phyloP scores from a whole-genome alignment of 2,888 invertebrate genomes.

The Plusia festucae region DNA sequence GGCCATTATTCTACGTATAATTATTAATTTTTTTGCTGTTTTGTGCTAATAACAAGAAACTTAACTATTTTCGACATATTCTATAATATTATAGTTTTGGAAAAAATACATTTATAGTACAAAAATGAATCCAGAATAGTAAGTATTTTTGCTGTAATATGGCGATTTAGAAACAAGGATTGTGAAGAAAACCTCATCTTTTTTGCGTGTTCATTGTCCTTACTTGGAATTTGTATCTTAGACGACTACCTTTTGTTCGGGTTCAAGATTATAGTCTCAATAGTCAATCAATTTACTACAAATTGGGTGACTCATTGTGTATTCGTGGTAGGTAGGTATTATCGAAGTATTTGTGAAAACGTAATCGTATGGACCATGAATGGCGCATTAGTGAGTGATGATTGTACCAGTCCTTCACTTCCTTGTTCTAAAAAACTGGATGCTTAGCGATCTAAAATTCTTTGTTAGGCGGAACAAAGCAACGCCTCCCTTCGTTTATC shows the following conservation, averaged over 20 bases:
- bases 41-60: constrained; percentile 84
- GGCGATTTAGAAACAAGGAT: constrained; percentile 78
- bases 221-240: constrained; percentile 52
- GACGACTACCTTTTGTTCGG: constrained; percentile 17
- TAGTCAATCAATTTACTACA: constrained; percentile 51
- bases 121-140: constrained; percentile 96
- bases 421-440: constrained; percentile 57
- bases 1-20: constrained; percentile 88
- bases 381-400: constrained; percentile 75
- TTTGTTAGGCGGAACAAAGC: constrained; percentile 55
- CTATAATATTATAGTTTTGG: constrained; percentile 74
- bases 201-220: constrained; percentile 82
- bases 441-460: constrained; percentile 35
- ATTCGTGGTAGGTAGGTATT: constrained; percentile 76
- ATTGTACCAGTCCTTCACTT: constrained; percentile 66
- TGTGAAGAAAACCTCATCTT: constrained; percentile 74
- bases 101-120: constrained; percentile 81
- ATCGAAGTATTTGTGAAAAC: constrained; percentile 78
- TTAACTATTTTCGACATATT: constrained; percentile 74
- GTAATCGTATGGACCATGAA: constrained; percentile 77
- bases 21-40: constrained; percentile 83
- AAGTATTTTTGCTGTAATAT: constrained; percentile 88
- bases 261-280: constrained; percentile 25
- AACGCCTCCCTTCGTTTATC: constrained; percentile 58
- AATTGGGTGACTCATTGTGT: constrained; percentile 83